Base-by-base conservation (phyloP, 30 jellyfish, hydroid and myxozoan genomes). In the Hydractinia echinata region DNA sequence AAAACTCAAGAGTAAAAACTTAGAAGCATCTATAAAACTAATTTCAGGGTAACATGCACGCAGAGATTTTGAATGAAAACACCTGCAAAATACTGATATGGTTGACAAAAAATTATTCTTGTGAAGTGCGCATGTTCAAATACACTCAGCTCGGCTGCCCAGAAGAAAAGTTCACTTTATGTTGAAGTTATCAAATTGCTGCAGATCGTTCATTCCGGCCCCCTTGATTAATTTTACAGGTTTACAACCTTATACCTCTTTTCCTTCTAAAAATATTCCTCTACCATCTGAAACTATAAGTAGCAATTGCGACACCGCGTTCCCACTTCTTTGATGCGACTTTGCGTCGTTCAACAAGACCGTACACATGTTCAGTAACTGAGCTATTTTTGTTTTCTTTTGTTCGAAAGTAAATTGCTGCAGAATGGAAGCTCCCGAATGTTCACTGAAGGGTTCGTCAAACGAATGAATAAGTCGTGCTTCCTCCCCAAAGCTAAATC, bases 191-290 rank as follows among this genome's bases (percentile, higher is more conserved):
- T 30, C 44, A 30, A 30, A 1, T 30, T 30, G 44, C 1, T 30
- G 44, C 2, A 30, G 44, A 30, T 30, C 2, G 44, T 30, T 30
- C 44, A 30, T 30, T 30, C 44, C 44, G 44, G 1, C 44, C 2
- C 44, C 44, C 2, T 30, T 30, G 44, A 2, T 30, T 30, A 30
- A 30, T 30, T 30, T 30, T 30, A 68, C 54, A 15, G 51, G 44
- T 30, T 30, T 30, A 76, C 20, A 51, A 6, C 4, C 39, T 4
- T 83, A 30, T 79, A 87, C 95, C 84, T 94, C 96, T 58, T 94
- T 88, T 20, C 99, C 99, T 82, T 94, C 99, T 53, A 85, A 86
- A 70, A 87, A 94, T 51, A 94, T 94, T n/a, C 99, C 99, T 13
- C 99, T 72, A 10, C 99, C 99, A 72, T 94, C 99, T 6, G 99